Evolutionary conservation across 35 echinoderm and acorn worm species (phyloP).

Genomic region (Eucidaris tribuloides): DNA sequence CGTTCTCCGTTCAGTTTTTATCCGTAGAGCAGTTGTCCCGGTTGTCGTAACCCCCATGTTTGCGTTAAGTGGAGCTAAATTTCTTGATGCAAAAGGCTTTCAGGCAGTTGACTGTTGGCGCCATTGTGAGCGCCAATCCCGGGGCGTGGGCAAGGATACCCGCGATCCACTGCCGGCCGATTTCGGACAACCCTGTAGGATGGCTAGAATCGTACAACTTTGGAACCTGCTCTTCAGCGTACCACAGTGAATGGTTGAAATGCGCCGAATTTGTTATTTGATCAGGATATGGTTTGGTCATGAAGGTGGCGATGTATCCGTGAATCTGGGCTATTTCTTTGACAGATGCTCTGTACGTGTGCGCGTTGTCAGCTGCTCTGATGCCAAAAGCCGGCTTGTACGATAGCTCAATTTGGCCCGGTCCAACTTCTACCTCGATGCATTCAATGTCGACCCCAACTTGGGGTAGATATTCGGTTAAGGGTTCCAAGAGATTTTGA

Average conservation of each 20-base stretch:
- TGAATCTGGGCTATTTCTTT: conserved; percentile 69
- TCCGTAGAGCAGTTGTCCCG: conserved; percentile 22
- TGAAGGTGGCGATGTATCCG: conserved; percentile 42
- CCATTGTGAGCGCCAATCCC: conserved; percentile 28
- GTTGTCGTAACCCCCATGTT: conserved; percentile 51
- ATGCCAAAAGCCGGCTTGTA: conserved; percentile 68
- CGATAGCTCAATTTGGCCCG: conserved; percentile 55
- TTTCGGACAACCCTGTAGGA: conserved; percentile 38
- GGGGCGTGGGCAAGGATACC: conserved; percentile 49
- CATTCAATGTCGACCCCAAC: conserved; percentile 64
- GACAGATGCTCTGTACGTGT: conserved; percentile 50
- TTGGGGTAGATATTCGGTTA: conserved; percentile 26
- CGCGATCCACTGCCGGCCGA: conserved; percentile 58
- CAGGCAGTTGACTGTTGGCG: conserved; percentile 57
- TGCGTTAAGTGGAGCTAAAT: conserved; percentile 12
- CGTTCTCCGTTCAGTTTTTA: background rate
- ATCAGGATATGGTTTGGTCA: conserved; percentile 43
- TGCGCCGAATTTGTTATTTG: conserved; percentile 19
- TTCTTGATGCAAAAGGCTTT: conserved; percentile 17
- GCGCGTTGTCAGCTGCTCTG: conserved; percentile 53
- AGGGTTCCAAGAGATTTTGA: conserved; percentile 19
- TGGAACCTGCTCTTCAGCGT: conserved; percentile 9
- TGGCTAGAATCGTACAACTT: conserved; percentile 36
- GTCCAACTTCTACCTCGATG: conserved; percentile 26
- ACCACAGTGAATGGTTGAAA: conserved; percentile 68